A percentile compares a stretch with the other conserved stretches of the same genome.
Evolutionary conservation across 2,888 invertebrate species (phyloP).

Genomic region (Linnaemya tessellans): DNA sequence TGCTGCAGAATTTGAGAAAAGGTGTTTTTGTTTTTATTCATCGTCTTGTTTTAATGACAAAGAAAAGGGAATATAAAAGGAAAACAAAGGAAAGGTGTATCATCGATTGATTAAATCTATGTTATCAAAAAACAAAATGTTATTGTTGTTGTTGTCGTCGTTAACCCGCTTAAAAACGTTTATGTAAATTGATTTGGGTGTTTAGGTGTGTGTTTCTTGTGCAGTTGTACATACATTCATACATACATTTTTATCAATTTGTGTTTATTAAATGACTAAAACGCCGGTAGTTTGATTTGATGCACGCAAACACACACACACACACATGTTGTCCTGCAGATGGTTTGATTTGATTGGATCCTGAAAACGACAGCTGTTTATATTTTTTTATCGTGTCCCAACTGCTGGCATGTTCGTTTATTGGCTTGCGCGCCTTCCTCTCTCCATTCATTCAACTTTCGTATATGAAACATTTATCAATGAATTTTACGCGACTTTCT

Average conservation of each 20-base stretch:
- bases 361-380: conserved; percentile 66
- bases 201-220: background rate
- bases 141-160: conserved; percentile 11
- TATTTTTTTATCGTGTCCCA: conserved; percentile 11
- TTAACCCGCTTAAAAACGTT: conserved; percentile 15
- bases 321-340: conserved; percentile 60
- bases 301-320: background rate
- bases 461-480: conserved; percentile 78
- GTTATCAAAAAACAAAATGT: conserved; percentile 51
- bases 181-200: conserved; percentile 35
- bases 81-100: conserved; percentile 51
- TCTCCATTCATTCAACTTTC: conserved; percentile 59
- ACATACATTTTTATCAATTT: conserved; percentile 18
- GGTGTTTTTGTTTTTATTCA: conserved; percentile 42
- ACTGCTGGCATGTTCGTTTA: conserved; percentile 43
- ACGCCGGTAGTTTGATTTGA: conserved; percentile 40
- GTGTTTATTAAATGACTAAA: conserved; percentile 53
- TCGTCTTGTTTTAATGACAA: conserved; percentile 10
- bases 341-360: conserved; percentile 64
- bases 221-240: background rate
- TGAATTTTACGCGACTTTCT: conserved; percentile 75
- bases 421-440: conserved; percentile 32
- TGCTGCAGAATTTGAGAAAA: conserved; percentile 55
- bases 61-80: background rate
- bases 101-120: conserved; percentile 61